Conservation (phyloP, 2,113 vertebrate species). For the Corydoras sp. region DNA sequence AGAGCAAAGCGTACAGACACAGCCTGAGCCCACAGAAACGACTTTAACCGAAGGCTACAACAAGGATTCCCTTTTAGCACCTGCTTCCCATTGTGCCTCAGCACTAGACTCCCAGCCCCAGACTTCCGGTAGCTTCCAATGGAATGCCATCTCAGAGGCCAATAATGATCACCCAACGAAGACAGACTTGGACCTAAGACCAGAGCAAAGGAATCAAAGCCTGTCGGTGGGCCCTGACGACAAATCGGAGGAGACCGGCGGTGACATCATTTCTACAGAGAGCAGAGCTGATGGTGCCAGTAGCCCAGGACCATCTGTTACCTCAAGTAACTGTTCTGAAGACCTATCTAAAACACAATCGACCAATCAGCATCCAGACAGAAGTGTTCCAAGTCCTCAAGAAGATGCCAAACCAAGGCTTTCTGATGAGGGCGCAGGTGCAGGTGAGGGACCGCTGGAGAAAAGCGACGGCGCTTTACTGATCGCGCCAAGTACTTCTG, state of each 20-base stretch:
- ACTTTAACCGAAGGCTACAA: conserved; percentile 43
- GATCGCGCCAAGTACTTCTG: conserved; percentile 26
- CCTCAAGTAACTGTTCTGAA: conserved; percentile 41
- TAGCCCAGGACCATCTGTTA: conserved; percentile 48
- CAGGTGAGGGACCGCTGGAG: conserved; percentile 51
- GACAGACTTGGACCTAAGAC: conserved; percentile 11
- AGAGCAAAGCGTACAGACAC: conserved; percentile 40
- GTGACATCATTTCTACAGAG: conserved; percentile 33
- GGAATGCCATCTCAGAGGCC: conserved; percentile 23
- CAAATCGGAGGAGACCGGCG: conserved; percentile 35
- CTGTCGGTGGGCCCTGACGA: conserved; percentile 29
- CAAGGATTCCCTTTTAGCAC: conserved; percentile 39
- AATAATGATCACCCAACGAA: conserved; percentile 38
- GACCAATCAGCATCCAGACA: conserved; percentile 46
- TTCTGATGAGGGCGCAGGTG: conserved; percentile 53
- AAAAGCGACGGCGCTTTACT: conserved; percentile 44
- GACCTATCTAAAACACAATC: conserved; percentile 37
- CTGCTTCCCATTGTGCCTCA: conserved; percentile 25
- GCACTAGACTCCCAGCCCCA: conserved; percentile 36
- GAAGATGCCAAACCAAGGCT: conserved; percentile 37
- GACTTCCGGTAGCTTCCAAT: conserved; percentile 30
- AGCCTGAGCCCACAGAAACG: conserved; percentile 32
- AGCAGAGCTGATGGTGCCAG: conserved; percentile 34
- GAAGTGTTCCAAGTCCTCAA: conserved; percentile 25
- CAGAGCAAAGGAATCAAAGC: conserved; percentile 45